A percentile compares a stretch with the other conserved stretches of the same genome.
Conservation (phyloP, 1,140 invertebrate species). For the Triops longicaudatus region DNA sequence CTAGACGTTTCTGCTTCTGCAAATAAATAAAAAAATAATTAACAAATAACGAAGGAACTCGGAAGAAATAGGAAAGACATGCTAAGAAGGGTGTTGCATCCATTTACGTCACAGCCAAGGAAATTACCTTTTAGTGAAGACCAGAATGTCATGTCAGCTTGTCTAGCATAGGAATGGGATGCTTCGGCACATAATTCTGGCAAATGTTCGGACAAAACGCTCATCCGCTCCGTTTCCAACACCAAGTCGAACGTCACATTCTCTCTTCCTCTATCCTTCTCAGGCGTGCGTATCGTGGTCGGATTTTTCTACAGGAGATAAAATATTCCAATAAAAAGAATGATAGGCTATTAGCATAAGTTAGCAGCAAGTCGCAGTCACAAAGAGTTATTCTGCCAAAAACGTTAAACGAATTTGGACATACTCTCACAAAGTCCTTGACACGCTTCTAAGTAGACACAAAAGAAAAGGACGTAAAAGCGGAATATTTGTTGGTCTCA, state of each 20-base stretch:
- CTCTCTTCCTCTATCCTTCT: constrained; percentile 73
- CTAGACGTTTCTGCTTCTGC: constrained; percentile 9
- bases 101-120: neutral
- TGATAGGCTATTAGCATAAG: neutral
- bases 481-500: constrained; percentile 2
- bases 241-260: constrained; percentile 73
- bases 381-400: neutral
- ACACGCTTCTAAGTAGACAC: neutral
- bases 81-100: neutral
- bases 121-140: constrained; percentile 19
- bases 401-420: constrained; percentile 1
- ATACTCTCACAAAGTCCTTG: neutral
- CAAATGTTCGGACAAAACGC: constrained; percentile 36
- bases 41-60: too few species aligned
- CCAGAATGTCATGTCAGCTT: constrained; percentile 30
- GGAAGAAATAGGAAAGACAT: too few species aligned
- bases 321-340: neutral
- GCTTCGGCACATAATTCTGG: constrained; percentile 33
- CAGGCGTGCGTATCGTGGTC: constrained; percentile 68
- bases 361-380: neutral
- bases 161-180: constrained; percentile 18
- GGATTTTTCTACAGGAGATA: constrained; percentile 61
- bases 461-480: neutral
- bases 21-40: neutral
- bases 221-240: constrained; percentile 43